Percentiles rank a stretch among this genome's conserved stretches.
Conservation (phyloP, 2,888 invertebrate genomes). For the Stenurella melanura region DNA sequence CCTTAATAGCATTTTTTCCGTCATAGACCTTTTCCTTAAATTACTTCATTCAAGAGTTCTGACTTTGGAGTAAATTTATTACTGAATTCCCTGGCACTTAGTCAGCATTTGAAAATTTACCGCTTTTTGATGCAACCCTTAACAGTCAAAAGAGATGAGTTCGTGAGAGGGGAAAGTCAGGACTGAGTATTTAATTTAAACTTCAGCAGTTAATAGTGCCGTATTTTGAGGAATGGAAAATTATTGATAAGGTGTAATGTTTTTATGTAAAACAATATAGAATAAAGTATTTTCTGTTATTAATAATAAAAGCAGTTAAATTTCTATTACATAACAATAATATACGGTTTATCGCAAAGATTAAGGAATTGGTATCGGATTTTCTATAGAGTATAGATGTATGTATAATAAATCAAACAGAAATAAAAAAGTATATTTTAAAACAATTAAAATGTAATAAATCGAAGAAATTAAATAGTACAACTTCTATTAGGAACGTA, state of each 20-base stretch:
- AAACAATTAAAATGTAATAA: too few relatives aligned
- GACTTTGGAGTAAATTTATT: not conserved
- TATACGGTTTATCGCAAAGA: too few relatives aligned
- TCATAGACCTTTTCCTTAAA: not conserved
- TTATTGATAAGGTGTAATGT: not conserved
- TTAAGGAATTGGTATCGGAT: too few relatives aligned
- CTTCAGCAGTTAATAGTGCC: not conserved
- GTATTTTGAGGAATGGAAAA: not conserved
- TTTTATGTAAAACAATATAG: too few relatives aligned
- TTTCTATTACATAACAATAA: too few relatives aligned
- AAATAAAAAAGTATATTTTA: too few relatives aligned
- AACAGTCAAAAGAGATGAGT: not conserved
- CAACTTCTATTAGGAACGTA: too few relatives aligned
- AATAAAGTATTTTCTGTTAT: too few relatives aligned
- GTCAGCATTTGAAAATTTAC: slow-evolving; percentile 7
- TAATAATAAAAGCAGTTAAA: too few relatives aligned
- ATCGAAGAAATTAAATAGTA: too few relatives aligned
- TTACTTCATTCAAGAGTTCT: not conserved
- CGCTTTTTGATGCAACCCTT: not conserved
- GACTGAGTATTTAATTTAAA: not conserved
- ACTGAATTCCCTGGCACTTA: not conserved
- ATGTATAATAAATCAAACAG: too few relatives aligned
- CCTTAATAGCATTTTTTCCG: not conserved
- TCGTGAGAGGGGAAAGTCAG: not conserved
- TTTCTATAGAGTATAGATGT: too few relatives aligned